These are phyloP conservation scores for Melanostoma mellinum DNA, from an alignment of 2,888 invertebrate genomes.

Conservation along the genomic window DNA sequence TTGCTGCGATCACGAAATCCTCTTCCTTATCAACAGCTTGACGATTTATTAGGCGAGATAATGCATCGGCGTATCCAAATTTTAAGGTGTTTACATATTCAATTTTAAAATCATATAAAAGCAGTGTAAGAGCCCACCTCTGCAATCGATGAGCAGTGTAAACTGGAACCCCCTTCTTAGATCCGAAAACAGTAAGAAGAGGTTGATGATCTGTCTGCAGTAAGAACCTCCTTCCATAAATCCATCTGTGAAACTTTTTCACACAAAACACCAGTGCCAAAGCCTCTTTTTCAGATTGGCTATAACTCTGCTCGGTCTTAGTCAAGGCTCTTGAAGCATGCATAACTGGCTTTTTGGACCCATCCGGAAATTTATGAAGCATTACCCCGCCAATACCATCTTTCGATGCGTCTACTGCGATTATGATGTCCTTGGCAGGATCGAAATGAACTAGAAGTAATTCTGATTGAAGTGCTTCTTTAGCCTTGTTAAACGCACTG, in stretches of 20 bases:
- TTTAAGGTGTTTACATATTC: slow-evolving; percentile 52
- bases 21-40: not conserved
- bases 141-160: slow-evolving; percentile 73
- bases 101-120: slow-evolving; percentile 54
- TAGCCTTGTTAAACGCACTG: not conserved
- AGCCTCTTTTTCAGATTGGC: slow-evolving; percentile 78
- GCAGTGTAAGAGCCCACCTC: slow-evolving; percentile 75
- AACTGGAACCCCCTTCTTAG: slow-evolving; percentile 74
- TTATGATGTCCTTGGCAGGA: slow-evolving; percentile 41
- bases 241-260: slow-evolving; percentile 76
- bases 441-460: slow-evolving; percentile 54
- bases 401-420: slow-evolving; percentile 55
- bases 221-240: slow-evolving; percentile 77
- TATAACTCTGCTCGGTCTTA: slow-evolving; percentile 76
- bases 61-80: slow-evolving; percentile 58
- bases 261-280: slow-evolving; percentile 76
- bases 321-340: slow-evolving; percentile 76
- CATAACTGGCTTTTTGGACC: slow-evolving; percentile 75
- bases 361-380: slow-evolving; percentile 73
- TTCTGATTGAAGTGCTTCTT: slow-evolving; percentile 46
- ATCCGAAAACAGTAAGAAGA: slow-evolving; percentile 76
- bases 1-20: not conserved
- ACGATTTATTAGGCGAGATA: slow-evolving; percentile 52
- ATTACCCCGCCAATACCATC: slow-evolving; percentile 41
- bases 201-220: slow-evolving; percentile 75